A percentile compares a stretch with the other conserved stretches of the same genome.
Conservation (phyloP, 2,113 vertebrate genomes). For the Theristicus caerulescens region DNA sequence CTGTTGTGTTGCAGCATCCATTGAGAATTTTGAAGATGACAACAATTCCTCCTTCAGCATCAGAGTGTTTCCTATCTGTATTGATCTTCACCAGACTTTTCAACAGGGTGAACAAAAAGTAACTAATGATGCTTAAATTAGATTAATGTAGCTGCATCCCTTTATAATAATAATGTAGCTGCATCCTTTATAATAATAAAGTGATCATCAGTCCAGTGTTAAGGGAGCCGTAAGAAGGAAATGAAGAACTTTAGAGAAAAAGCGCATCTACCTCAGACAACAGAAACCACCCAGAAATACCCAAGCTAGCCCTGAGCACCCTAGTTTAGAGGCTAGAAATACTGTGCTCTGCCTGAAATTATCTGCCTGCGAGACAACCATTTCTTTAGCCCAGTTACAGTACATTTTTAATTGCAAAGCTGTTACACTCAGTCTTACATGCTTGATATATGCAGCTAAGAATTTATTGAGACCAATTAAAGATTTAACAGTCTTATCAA, state of each 20-base stretch:
- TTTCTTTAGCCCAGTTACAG: neutral
- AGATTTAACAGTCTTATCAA: neutral
- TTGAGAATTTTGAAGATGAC: conserved; percentile 1
- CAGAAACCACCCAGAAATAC: neutral
- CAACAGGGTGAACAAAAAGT: neutral
- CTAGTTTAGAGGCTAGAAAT: neutral
- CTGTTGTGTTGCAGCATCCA: neutral
- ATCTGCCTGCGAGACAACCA: neutral
- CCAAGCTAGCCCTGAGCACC: neutral
- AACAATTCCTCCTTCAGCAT: neutral
- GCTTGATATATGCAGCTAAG: neutral
- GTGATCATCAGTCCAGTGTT: neutral
- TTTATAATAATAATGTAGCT: neutral
- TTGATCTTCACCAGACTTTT: conserved; percentile 4
- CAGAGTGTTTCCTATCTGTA: conserved; percentile 7
- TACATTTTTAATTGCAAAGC: neutral
- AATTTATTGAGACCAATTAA: neutral
- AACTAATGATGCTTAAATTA: neutral
- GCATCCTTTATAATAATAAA: neutral
- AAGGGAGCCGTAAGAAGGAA: neutral
- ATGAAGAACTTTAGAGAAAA: neutral
- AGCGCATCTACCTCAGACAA: neutral
- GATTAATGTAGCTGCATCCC: neutral
- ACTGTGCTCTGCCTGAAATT: neutral
- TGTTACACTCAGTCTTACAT: neutral